A percentile compares a stretch with the other conserved stretches of the same genome.
Evolutionary conservation across 2,888 invertebrate genomes (phyloP).

Genomic region (Leptarthrus brevirostris): DNA sequence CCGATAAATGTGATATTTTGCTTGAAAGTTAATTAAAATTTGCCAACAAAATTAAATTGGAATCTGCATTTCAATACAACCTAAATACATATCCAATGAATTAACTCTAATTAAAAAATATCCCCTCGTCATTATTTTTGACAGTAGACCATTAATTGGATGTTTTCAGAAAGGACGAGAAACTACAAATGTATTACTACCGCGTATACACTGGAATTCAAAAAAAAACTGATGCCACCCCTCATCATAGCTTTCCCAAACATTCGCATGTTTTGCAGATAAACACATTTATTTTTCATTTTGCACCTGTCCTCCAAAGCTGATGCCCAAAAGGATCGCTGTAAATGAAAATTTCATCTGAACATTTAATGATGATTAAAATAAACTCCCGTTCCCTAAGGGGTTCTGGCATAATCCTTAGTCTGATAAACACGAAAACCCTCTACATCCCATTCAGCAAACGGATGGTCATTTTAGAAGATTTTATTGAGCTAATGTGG

Average conservation of each 20-base stretch:
- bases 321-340: slow-evolving; percentile 12
- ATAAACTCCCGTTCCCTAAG: slow-evolving; percentile 11
- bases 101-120: slow-evolving; percentile 4
- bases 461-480: slow-evolving; percentile 11
- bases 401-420: no score
- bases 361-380: slow-evolving; percentile 42
- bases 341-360: slow-evolving; percentile 27
- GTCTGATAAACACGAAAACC: no score
- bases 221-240: no score
- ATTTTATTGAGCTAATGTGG: slow-evolving; percentile 6
- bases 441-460: neutral
- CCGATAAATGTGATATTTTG: neutral
- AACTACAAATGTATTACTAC: no score
- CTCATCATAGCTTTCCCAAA: no score
- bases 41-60: neutral
- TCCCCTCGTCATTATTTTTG: neutral
- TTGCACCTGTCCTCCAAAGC: neutral
- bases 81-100: neutral
- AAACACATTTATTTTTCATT: slow-evolving; percentile 12
- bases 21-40: neutral
- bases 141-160: neutral
- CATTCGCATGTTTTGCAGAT: neutral
- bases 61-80: neutral
- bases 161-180: neutral
- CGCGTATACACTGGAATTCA: no score